Evolutionary conservation across 2,888 invertebrate species (phyloP).

Genomic region (Biston stratarius): DNA sequence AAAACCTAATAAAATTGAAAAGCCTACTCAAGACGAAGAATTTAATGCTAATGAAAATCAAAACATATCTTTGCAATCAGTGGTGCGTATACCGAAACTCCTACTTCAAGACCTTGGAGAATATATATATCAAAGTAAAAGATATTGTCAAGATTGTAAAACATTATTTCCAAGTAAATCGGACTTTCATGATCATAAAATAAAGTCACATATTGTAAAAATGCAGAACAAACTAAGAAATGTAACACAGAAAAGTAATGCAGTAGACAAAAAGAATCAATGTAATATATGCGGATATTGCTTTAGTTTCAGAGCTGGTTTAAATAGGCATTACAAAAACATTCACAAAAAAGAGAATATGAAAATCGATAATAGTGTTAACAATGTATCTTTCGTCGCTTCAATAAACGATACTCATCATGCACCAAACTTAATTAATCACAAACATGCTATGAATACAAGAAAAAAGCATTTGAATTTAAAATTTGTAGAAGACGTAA

Average conservation of each 20-base stretch:
- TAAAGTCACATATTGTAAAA: constrained; percentile 39
- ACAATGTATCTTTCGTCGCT: neutral
- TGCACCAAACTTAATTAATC: neutral
- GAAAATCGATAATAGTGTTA: neutral
- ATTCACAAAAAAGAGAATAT: constrained; percentile 28
- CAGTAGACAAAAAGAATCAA: constrained; percentile 34
- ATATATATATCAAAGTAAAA: constrained; percentile 58
- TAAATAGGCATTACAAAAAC: constrained; percentile 52
- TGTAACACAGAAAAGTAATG: neutral
- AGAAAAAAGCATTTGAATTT: constrained; percentile 6
- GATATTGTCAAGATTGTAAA: constrained; percentile 65
- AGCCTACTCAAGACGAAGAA: constrained; percentile 1
- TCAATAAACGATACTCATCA: neutral
- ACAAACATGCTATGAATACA: neutral
- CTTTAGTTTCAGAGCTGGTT: constrained; percentile 43
- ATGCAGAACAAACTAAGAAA: constrained; percentile 17
- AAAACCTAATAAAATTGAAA: constrained; percentile 48
- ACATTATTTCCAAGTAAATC: constrained; percentile 62
- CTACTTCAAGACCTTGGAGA: constrained; percentile 56
- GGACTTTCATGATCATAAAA: constrained; percentile 49
- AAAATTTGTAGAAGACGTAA: neutral
- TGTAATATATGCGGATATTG: constrained; percentile 54
- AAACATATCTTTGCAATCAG: constrained; percentile 5
- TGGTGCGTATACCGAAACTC: constrained; percentile 49
- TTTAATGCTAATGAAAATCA: neutral